Evolutionary conservation across 2,888 invertebrate genomes (phyloP).

Genomic region (Pandemis heparana): DNA sequence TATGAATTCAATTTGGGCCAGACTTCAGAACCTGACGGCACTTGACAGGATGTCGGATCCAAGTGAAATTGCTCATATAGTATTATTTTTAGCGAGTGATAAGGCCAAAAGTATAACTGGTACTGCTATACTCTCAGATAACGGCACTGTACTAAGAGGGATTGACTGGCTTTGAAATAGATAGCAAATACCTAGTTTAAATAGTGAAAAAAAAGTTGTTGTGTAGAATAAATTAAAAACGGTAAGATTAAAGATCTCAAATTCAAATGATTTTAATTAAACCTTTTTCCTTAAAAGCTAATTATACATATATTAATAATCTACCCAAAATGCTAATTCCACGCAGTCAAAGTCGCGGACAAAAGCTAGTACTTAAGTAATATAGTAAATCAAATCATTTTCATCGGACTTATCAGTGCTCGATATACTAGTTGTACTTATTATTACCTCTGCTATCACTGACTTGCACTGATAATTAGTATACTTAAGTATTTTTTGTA

Average conservation of each 20-base stretch:
- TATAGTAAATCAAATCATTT: too few species aligned
- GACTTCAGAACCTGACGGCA: conserved; percentile 1
- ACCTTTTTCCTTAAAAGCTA: too few species aligned
- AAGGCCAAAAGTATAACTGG: conserved; percentile 89
- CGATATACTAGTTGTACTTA: too few species aligned
- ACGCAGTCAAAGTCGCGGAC: too few species aligned
- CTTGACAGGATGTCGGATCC: conserved; percentile 24
- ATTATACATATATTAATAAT: too few species aligned
- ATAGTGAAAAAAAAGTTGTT: not conserved
- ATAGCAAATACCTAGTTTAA: not conserved
- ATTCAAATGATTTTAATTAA: not conserved
- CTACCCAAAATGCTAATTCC: too few species aligned
- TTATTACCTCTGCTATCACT: not conserved
- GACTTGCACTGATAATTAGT: not conserved
- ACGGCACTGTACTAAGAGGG: conserved; percentile 80
- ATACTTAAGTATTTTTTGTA: not conserved
- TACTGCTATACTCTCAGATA: conserved; percentile 92
- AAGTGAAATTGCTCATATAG: conserved; percentile 48
- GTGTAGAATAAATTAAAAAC: not conserved
- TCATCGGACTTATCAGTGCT: too few species aligned
- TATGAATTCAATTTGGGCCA: conserved; percentile 3
- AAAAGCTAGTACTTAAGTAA: too few species aligned
- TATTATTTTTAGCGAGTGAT: conserved; percentile 40
- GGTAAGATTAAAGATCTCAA: conserved; percentile 6
- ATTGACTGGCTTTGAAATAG: conserved; percentile 7